A percentile compares a stretch with the other conserved stretches of the same genome.
Conservation (phyloP, 2,113 vertebrate species). For the Chionodraco myersi region DNA sequence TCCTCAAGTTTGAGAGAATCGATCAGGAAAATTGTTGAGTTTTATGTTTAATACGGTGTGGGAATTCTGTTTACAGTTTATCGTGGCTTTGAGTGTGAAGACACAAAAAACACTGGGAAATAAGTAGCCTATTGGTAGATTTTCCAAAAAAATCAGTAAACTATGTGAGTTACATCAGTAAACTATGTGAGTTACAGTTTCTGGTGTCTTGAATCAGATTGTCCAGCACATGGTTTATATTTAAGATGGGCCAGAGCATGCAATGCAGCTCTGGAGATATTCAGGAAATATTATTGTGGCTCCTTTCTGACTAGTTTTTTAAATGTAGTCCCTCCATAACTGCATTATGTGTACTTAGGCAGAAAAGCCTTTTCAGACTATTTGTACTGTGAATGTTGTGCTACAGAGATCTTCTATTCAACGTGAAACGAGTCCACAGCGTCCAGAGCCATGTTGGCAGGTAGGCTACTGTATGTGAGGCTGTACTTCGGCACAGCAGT, state of each 20-base stretch:
- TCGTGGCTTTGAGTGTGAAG: too few species aligned
- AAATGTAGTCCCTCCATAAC: not conserved
- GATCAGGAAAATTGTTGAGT: too few species aligned
- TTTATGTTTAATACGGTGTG: too few species aligned
- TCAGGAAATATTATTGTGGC: slow-evolving; percentile 62
- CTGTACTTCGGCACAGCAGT: not conserved
- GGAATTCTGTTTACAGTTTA: too few species aligned
- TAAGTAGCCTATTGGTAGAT: not conserved
- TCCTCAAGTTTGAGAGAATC: too few species aligned
- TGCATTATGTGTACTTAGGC: not conserved
- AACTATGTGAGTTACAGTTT: slow-evolving; percentile 31
- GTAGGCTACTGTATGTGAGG: not conserved
- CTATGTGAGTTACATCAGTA: too few species aligned
- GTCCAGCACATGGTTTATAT: slow-evolving; percentile 77
- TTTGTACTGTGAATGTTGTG: not conserved
- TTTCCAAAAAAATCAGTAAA: slow-evolving; percentile 5
- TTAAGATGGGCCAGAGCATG: slow-evolving; percentile 64
- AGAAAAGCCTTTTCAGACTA: slow-evolving; percentile 7
- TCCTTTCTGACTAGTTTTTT: slow-evolving; percentile 42
- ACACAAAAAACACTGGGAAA: not conserved
- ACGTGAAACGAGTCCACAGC: not conserved
- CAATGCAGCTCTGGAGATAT: slow-evolving; percentile 39
- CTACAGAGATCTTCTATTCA: not conserved
- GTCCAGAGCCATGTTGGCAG: not conserved
- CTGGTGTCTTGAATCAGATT: slow-evolving; percentile 67